Evolutionary conservation across 2,888 invertebrate genomes (phyloP), one percentile per base, ranked within the genome.

Genomic region (Acronicta aceris): DNA sequence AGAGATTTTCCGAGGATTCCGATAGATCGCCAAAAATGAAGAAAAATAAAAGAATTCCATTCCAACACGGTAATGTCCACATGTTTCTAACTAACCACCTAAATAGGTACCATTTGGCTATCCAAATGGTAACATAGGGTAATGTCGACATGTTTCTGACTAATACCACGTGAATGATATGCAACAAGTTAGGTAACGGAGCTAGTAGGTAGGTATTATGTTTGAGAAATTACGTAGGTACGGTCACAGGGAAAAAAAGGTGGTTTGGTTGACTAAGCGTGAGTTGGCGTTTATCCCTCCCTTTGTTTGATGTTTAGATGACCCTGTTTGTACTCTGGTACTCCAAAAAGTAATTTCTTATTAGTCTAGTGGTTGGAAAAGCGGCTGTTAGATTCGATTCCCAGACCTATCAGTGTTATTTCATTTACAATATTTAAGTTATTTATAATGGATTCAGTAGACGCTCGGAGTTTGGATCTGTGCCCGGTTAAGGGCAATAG

Each of bases 181-280:
- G 68, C 71, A 68, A 71, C 71, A 68, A 71, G 66, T 65, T 12
- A 17, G 30, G 43, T n/a, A 30, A 41, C 53, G 15, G 42, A 52
- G 46, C 47, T 59, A 17, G 40, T n/a, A n/a, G n/a, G n/a, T n/a
- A n/a, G n/a, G n/a, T 40, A 33, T 53, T 42, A 53, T 45, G 48
- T 56, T 21, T 36, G 12, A 38, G 13, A 48, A 41, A 55, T 47
- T 33, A 52, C 43, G 30, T 48, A 15, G 40, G 38, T n/a, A 17
- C 40, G 47, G 45, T 36, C 45, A 49, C 33, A 1, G n/a, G n/a
- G 38, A n/a, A 30, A 55, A 55, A 56, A 21, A 2, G n/a, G 48
- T 15, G 9, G 30, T 43, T 43, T 12, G n/a, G 33, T 16, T 36
- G 15, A 36, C 15, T 46, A 30, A 47, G 46, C 30, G 41, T 58